phyloP scores from a whole-genome alignment of 2,797 vertebrate species.

The Denticeps clupeoides region DNA sequence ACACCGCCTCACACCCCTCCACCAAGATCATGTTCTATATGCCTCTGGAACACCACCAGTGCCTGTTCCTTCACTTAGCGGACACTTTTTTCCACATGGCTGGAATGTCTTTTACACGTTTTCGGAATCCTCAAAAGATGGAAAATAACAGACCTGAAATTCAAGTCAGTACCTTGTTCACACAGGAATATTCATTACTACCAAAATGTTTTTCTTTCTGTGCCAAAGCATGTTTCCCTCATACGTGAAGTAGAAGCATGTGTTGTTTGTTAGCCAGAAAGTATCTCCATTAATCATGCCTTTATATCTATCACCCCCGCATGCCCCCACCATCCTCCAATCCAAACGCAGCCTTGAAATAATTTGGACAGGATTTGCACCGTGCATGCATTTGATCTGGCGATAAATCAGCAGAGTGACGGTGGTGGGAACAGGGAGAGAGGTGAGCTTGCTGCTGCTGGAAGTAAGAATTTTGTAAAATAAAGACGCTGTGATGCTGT shows the following conservation, averaged over 20 bases:
- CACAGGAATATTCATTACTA: constrained; percentile 51
- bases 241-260: constrained; percentile 32
- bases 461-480: too few relatives aligned
- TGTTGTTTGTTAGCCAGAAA: constrained; percentile 33
- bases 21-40: constrained; percentile 61
- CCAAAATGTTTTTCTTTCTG: constrained; percentile 35
- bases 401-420: constrained; percentile 8
- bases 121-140: constrained; percentile 32
- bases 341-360: constrained; percentile 16
- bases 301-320: constrained; percentile 8
- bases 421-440: constrained; percentile 10
- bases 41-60: constrained; percentile 55
- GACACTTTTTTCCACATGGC: constrained; percentile 66
- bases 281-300: constrained; percentile 33
- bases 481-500: too few relatives aligned
- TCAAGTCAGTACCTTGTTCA: constrained; percentile 47
- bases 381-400: constrained; percentile 1
- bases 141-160: constrained; percentile 57
- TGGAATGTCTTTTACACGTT: constrained; percentile 71
- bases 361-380: constrained; percentile 27
- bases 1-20: constrained; percentile 13
- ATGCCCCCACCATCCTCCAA: not conserved
- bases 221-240: constrained; percentile 37
- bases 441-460: too few relatives aligned
- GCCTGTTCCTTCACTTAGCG: constrained; percentile 70